Evolutionary conservation across 2,888 invertebrate species (phyloP), one percentile per base, ranked within the genome.

Genomic region (Habroteleia sp.): DNA sequence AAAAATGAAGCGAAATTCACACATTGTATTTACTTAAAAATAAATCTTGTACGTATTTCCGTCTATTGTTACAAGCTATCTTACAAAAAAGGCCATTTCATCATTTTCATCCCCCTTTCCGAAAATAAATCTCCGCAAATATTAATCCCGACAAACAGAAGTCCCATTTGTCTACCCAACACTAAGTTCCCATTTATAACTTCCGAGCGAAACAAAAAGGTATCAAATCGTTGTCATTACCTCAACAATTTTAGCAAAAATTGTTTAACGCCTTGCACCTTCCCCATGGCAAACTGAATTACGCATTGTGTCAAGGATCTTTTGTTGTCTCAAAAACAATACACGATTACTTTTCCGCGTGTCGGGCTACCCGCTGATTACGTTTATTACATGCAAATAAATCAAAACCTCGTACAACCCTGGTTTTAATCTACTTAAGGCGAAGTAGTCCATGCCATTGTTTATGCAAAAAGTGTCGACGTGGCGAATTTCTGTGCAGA

Each of bases 301-400:
- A 65, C 42, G 52, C 37, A 42, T 66, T 52, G 54, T 46, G 23
- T 31, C 31, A 11, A 10, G 10, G n/a, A 16, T 54, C 65, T 66
- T 54, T 66, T 66, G 65, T 65, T 54, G 37, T 10, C 20, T 33
- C 33, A 50, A 44, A 46, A 54, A 66, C 65, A 66, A 66, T 65
- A 20, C 42, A 13, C 37, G 52, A 54, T 44, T 52, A 44, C 65
- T 54, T 65, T 65, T 54, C 39, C 17, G 8, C 10, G 8, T n/a
- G 13, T 8, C 3, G 16, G 16, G 37, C 29, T 11, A 17, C 39
- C 20, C n/a, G 10, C 17, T 35, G 52, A 52, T 65, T 65, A 65
- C 65, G 27, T 65, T 65, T 42, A 44, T 44, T 65, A 44, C 52
- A 65, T 65, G 65, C 33, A 65, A 52, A 52, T 65, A 65, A 52